Conservation (phyloP, 2,888 invertebrate species). For the Zaprionus lineosus region DNA sequence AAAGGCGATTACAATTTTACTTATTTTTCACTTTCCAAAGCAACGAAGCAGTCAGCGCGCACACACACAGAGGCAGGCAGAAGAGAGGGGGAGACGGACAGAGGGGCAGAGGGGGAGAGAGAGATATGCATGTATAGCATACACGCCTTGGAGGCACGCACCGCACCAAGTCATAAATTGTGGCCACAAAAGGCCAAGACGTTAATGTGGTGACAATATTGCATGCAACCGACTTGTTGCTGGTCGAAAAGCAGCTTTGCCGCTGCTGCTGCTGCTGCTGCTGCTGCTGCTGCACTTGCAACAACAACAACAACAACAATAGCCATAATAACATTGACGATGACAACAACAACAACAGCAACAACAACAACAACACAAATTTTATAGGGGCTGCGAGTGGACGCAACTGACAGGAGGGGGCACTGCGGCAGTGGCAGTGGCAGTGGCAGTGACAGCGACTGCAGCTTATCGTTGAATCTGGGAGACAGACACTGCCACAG, state of each 20-base stretch:
- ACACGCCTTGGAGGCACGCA: conserved; percentile 17
- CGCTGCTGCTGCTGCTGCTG: conserved; percentile 12
- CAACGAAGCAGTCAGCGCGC: conserved; percentile 21
- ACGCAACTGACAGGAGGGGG: neutral
- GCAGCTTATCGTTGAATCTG: conserved; percentile 70
- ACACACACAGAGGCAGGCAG: neutral
- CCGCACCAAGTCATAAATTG: conserved; percentile 73
- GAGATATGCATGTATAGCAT: too few relatives aligned
- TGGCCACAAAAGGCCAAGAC: conserved; percentile 75
- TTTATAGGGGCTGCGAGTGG: too few relatives aligned
- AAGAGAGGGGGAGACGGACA: neutral
- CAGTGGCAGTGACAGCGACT: conserved; percentile 47
- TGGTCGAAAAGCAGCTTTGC: conserved; percentile 61
- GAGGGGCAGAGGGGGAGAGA: conserved; percentile 5
- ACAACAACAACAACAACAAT: conserved; percentile 53
- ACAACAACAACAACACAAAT: too few relatives aligned
- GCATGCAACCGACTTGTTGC: conserved; percentile 66
- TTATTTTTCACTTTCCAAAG: conserved; percentile 77
- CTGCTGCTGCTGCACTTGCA: conserved; percentile 31
- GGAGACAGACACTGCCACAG: too few relatives aligned
- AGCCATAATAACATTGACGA: too few relatives aligned
- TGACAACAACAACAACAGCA: too few relatives aligned
- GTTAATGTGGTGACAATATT: conserved; percentile 78
- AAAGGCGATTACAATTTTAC: conserved; percentile 76
- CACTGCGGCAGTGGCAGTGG: conserved; percentile 14